Conservation (phyloP, 1,140 invertebrate species). For the Monomorium pharaonis region DNA sequence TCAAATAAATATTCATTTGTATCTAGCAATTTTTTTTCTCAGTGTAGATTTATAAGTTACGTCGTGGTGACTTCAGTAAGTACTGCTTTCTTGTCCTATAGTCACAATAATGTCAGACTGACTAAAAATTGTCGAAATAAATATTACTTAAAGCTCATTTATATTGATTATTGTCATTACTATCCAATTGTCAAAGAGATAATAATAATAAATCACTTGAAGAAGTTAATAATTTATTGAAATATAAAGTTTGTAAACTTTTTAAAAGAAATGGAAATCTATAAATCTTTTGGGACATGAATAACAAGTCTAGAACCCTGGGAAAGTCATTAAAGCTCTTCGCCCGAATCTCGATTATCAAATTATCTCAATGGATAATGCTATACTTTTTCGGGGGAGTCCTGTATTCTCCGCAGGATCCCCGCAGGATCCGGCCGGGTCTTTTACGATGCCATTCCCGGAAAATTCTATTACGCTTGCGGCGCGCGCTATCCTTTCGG, state of each 20-base stretch:
- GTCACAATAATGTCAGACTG: not conserved
- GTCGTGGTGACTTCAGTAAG: too few relatives aligned
- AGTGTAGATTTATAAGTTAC: too few relatives aligned
- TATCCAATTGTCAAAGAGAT: not conserved
- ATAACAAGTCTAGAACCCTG: not conserved
- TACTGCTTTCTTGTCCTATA: too few relatives aligned
- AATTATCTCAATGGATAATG: constrained; percentile 49
- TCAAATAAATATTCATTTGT: too few relatives aligned
- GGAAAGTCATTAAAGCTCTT: constrained; percentile 21
- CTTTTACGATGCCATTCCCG: constrained; percentile 47
- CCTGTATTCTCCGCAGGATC: constrained; percentile 1
- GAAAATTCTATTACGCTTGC: constrained; percentile 54
- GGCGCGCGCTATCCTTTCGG: constrained; percentile 43
- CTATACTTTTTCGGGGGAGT: constrained; percentile 24
- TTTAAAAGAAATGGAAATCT: not conserved
- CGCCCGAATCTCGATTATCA: constrained; percentile 29
- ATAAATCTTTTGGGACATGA: not conserved
- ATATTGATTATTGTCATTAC: not conserved
- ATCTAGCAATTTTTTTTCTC: too few relatives aligned
- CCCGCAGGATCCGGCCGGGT: constrained; percentile 26
- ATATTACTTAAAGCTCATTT: not conserved
- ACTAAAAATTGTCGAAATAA: not conserved
- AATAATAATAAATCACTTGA: not conserved
- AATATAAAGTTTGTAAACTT: not conserved
- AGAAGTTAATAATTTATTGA: not conserved